phyloP scores from a whole-genome alignment of 2,113 vertebrate species.

The Chauna torquata region DNA sequence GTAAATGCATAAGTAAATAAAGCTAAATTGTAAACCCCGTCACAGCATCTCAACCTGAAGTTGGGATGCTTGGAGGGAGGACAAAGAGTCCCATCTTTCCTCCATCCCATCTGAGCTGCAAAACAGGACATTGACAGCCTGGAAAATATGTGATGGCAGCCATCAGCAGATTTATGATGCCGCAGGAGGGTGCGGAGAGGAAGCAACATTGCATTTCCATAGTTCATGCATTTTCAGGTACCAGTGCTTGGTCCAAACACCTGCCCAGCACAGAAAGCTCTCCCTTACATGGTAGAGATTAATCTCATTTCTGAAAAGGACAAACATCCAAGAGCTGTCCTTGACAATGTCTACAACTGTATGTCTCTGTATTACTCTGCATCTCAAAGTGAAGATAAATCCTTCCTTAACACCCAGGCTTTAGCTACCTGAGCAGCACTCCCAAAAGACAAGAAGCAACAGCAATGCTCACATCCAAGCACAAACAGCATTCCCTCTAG shows the following conservation, averaged over 20 bases:
- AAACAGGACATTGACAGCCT: background rate
- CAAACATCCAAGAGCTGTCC: background rate
- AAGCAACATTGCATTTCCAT: background rate
- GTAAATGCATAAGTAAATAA: background rate
- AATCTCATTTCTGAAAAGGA: background rate
- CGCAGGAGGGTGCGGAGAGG: background rate
- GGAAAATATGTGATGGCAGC: background rate
- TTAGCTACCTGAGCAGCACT: background rate
- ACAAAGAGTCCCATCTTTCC: background rate
- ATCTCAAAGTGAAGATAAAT: background rate
- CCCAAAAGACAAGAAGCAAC: background rate
- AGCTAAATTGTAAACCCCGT: background rate
- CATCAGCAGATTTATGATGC: background rate
- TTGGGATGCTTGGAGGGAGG: background rate
- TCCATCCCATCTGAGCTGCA: background rate
- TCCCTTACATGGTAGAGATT: background rate
- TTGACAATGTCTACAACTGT: background rate
- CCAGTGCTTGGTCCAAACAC: background rate
- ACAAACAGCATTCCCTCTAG: background rate
- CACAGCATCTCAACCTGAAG: background rate
- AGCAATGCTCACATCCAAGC: accelerated
- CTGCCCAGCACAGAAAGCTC: background rate
- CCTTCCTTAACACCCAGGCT: background rate
- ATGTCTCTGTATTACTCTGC: background rate
- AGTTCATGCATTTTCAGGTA: background rate